Conservation (phyloP, 2,797 vertebrate genomes). For the Mus caroli region DNA sequence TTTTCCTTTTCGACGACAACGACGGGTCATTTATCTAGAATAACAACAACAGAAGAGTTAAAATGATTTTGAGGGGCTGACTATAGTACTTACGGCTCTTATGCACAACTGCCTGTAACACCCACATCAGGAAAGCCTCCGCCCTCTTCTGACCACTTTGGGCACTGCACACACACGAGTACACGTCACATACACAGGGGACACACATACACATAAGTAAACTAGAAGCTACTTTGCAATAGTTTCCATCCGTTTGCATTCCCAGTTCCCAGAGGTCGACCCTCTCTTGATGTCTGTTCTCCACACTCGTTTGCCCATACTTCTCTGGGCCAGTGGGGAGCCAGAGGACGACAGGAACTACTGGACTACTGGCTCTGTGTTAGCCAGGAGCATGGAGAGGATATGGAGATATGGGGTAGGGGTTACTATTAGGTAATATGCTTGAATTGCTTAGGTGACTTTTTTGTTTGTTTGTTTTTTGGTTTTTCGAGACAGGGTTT, state of each 20-base stretch:
- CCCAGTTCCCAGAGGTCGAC: background rate
- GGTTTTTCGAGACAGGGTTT: too few species aligned
- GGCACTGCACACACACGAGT: background rate
- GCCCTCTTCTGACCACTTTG: background rate
- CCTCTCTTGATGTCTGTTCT: background rate
- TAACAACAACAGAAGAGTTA: conserved; percentile 33
- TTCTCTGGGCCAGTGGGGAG: background rate
- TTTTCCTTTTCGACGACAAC: conserved; percentile 83
- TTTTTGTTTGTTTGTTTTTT: too few species aligned
- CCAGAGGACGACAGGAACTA: background rate
- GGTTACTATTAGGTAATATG: background rate
- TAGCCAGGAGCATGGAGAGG: background rate
- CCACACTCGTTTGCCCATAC: background rate
- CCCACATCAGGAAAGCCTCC: background rate
- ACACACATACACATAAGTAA: background rate
- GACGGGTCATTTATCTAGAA: conserved; percentile 91
- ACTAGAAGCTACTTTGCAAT: background rate
- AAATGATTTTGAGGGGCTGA: conserved; percentile 34
- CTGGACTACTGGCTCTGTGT: background rate
- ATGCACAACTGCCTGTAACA: background rate
- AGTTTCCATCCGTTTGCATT: background rate
- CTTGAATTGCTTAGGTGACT: conserved; percentile 2
- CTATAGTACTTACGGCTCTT: background rate
- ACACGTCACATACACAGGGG: background rate
- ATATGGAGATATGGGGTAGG: background rate